A percentile compares a stretch with the other conserved stretches of the same genome.
Conservation (phyloP, 2,797 vertebrate genomes). For the Uromys caudimaculatus region DNA sequence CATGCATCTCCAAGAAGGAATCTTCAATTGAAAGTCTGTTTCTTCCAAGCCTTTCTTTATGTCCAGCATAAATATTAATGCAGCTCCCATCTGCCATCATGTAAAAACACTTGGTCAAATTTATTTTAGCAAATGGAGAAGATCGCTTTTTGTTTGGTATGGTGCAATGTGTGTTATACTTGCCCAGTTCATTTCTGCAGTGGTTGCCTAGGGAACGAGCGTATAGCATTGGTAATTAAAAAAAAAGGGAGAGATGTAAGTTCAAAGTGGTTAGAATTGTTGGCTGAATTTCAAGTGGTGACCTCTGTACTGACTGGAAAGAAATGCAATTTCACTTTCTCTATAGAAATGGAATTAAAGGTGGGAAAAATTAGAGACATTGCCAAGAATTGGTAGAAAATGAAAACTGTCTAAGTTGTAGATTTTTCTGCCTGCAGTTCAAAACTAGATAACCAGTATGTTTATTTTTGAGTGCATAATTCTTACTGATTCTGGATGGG, state of each 20-base stretch:
- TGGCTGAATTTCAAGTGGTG: constrained; percentile 77
- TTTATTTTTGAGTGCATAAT: constrained; percentile 62
- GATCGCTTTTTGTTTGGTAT: constrained; percentile 68
- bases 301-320: constrained; percentile 68
- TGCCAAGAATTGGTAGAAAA: constrained; percentile 38
- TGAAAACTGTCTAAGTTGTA: constrained; percentile 1
- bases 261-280: constrained; percentile 73
- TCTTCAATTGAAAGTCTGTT: constrained; percentile 51
- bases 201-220: constrained; percentile 80
- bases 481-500: background rate
- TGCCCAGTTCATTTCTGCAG: constrained; percentile 65
- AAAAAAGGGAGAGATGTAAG: background rate
- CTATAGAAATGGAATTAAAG: constrained; percentile 61
- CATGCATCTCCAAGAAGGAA: constrained; percentile 30
- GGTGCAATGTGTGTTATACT: constrained; percentile 64
- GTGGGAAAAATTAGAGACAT: constrained; percentile 39
- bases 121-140: constrained; percentile 78
- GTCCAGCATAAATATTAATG: constrained; percentile 80
- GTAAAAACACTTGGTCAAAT: constrained; percentile 76
- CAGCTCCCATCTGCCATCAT: constrained; percentile 76
- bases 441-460: background rate
- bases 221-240: constrained; percentile 41
- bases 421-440: constrained; percentile 39
- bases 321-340: constrained; percentile 62
- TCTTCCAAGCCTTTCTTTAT: constrained; percentile 40